Base-by-base conservation (phyloP, 2,113 vertebrate species). In the Verasper variegatus region DNA sequence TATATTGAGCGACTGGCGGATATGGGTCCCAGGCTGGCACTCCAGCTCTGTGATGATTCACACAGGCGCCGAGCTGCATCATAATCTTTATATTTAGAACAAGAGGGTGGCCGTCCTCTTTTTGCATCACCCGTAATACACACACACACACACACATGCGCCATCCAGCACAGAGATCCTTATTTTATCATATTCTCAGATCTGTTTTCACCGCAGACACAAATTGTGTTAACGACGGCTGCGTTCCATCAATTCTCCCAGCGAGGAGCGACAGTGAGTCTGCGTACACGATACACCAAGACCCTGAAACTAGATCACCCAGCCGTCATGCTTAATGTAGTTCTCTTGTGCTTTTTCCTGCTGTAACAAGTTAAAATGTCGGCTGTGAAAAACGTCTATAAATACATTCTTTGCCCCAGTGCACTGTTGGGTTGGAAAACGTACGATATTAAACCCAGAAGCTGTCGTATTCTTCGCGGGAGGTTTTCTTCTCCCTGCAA, bases 41-140 rank as follows among this genome's bases (percentile, higher is more conserved):
- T 80, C 11, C 18, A 63, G 76, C 58, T 60, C 66, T 62, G 62
- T 52, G 74, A 68, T 92, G 91, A 91, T 89, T 92, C 89, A 90
- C 77, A 74, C 69, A 80, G 72, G 57, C 61, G 14, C 12, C 1
- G 23, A 82, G 59, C 67, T 73, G 76, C 78, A 85, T 86, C 82
- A 68, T 26, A 58, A 70, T 67, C 69, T 71, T 74, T 66, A 82
- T 88, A 78, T 88, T 88, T 85, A 86, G 82, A 84, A 52, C 69
- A 64, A 24, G 8, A 71, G 40, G 9, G 23, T 65, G 54, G 55
- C 70, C 0, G 0, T 55, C 42, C 10, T 20, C 49, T 26, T 58
- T 59, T 72, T 61, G 40, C 52, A 15, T 71, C 20, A 2, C 13
- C 11, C 6, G 2, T 11, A 60, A 37, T 20, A 21, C 21, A 3